Evolutionary conservation across 2,888 invertebrate genomes (phyloP), one percentile per base, ranked within the genome.

Genomic region (Actias luna): DNA sequence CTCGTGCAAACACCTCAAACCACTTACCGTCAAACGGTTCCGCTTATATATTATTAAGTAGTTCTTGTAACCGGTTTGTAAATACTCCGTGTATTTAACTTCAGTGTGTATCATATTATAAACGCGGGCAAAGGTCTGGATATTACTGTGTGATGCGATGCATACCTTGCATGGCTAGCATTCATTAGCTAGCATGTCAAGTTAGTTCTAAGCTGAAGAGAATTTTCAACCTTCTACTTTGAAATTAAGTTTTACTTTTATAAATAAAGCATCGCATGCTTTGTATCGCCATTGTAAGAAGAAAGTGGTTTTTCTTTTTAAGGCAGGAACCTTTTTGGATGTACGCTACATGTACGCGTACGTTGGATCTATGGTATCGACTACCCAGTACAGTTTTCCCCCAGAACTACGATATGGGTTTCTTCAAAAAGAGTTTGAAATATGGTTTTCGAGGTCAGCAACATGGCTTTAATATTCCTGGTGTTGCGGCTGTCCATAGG

Each of bases 1-100:
- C 2, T 33, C 27, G 29, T 42, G 42, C 31, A 61, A 57, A 39
- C 39, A 18, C 2, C 4, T 46, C 22, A 46, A 46, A 46, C 46
- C 22, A 22, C 22, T 12, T 2, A 22, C 22, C 22, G 22, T 22
- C 46, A 46, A 8, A 22, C 22, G 46, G 18, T 61, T 58, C 61
- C 57, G 31, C 12, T 61, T 61, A 57, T 61, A 61, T 55, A 57
- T 61, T 29, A 61, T 57, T 31, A 42, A 42, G 31, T 27, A 2
- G 36, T 31, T 16, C 52, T 60, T 52, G 52, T 52, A 50, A 35
- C 29, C 36, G n/a, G 36, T n/a, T 59, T 29, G 16, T 22, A 50
- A 60, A 60, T 33, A 57, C 57, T 29, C 25, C 57, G 39, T 18
- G 16, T 57, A 57, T 61, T 42, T 57, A 58, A 22, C 22, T 31